Conservation (phyloP, 2,797 vertebrate genomes). For the Bovichtus diacanthus region DNA sequence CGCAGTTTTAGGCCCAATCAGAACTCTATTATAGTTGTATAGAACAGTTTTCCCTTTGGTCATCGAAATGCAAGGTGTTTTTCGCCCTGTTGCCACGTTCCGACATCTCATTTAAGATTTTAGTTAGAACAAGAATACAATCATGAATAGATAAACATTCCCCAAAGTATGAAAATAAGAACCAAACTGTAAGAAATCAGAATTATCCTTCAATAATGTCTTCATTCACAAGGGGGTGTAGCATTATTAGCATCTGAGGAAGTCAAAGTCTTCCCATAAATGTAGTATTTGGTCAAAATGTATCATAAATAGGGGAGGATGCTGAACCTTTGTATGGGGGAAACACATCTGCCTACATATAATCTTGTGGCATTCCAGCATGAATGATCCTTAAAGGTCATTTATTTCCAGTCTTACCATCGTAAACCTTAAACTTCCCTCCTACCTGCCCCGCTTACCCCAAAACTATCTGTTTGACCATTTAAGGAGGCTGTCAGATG, state of each 20-base stretch:
- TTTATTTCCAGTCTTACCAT: background rate
- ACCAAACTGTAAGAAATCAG: background rate
- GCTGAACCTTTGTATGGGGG: background rate
- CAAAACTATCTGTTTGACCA: background rate
- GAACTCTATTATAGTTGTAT: background rate
- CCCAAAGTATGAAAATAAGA: background rate
- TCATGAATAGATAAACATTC: background rate
- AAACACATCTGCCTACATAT: background rate
- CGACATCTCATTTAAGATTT: background rate
- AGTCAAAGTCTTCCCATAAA: slow-evolving; percentile 7
- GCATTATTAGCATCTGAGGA: background rate
- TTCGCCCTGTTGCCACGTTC: background rate
- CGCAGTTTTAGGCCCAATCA: background rate
- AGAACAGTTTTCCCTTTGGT: background rate
- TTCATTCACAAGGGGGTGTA: background rate
- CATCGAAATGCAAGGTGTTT: background rate
- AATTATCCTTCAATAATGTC: background rate
- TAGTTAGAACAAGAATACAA: background rate
- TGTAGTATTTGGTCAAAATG: background rate
- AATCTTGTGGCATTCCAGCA: background rate
- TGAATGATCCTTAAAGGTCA: background rate
- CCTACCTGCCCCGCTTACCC: background rate
- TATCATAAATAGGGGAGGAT: background rate
- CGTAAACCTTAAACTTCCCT: background rate
- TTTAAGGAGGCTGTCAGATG: background rate